Base-by-base conservation (phyloP, 2,888 invertebrate species). In the Sussaba pulchella region DNA sequence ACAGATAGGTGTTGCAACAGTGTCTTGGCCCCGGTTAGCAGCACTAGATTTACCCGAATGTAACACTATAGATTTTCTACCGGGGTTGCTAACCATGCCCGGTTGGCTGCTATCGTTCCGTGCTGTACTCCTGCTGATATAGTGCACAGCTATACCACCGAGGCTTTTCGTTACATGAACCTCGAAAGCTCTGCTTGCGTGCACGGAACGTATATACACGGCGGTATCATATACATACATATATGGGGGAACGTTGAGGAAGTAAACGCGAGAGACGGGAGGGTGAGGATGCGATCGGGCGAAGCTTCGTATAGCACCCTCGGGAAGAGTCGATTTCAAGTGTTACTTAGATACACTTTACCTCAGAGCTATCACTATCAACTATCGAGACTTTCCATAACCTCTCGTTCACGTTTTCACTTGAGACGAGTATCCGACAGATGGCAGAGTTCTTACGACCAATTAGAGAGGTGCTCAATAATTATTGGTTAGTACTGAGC, bases 291-390 rank as follows among this genome's bases (percentile, higher is more conserved):
- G 67, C n/a, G 31, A 14, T 26, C 6, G 31, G 19, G 17, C 39
- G 39, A 50, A 66, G 77, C 19, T 50, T 41, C 31, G 0, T 19
- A 43, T 17, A 64, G 63, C 63, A 45, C 41, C 71, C 50, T 59
- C 31, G 43, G 59, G 43, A 52, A 36, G 41, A 72, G 50, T 36
- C 19, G 50, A 45, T 31, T 66, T 66, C 47, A 66, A 72, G 66
- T 78, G 78, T 59, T 72, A 67, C 67, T 73, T 52, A 52, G 78
- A 19, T 31, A 67, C 54, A 52, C 73, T 73, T 67, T n/a, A 63
- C 52, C 52, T 73, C 45, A 63, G 47, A n/a, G 45, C 73, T 69
- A 73, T 69, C 78, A 41, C 72, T 69, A 52, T 52, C 10, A 61
- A 43, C 67, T 73, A 45, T 63, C 39, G 54, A 43, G 45, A 36